Evolutionary conservation across 1,140 invertebrate genomes (phyloP).

Genomic region (Piezodorus guildinii): DNA sequence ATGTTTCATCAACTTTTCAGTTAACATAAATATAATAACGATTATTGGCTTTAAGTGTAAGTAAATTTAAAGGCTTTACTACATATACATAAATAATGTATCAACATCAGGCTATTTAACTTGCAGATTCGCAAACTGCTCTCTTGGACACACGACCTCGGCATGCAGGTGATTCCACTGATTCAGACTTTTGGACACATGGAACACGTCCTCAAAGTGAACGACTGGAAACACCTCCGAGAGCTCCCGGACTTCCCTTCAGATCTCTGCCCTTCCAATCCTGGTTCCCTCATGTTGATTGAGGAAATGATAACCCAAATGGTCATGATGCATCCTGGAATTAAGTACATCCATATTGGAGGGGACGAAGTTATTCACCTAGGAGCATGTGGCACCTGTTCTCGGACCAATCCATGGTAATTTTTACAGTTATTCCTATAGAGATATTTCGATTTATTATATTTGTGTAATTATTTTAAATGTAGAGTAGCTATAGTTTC

Average conservation of each 20-base stretch:
- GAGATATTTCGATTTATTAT: too few species aligned
- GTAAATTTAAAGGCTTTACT: too few species aligned
- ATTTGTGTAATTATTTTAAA: too few species aligned
- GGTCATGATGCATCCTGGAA: slow-evolving; percentile 33
- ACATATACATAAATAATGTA: too few species aligned
- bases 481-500: too few species aligned
- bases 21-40: too few species aligned
- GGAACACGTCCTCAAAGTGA: slow-evolving; percentile 48
- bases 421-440: too few species aligned
- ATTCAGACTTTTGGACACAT: slow-evolving; percentile 59
- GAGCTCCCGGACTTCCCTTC: slow-evolving; percentile 42
- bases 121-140: slow-evolving; percentile 23
- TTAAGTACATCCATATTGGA: slow-evolving; percentile 33
- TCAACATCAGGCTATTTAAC: too few species aligned
- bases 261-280: slow-evolving; percentile 30
- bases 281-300: slow-evolving; percentile 22
- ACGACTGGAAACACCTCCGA: slow-evolving; percentile 40
- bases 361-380: slow-evolving; percentile 37
- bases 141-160: slow-evolving; percentile 37
- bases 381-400: slow-evolving; percentile 36
- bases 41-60: too few species aligned
- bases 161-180: slow-evolving; percentile 46
- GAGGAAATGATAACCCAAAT: slow-evolving; percentile 29
- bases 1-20: too few species aligned
- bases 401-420: slow-evolving; percentile 19